Percentiles rank a stretch among this genome's conserved stretches.
These are phyloP conservation scores for Tylochromis polylepis DNA, from an alignment of 2,113 vertebrate genomes.

Conservation along the genomic window DNA sequence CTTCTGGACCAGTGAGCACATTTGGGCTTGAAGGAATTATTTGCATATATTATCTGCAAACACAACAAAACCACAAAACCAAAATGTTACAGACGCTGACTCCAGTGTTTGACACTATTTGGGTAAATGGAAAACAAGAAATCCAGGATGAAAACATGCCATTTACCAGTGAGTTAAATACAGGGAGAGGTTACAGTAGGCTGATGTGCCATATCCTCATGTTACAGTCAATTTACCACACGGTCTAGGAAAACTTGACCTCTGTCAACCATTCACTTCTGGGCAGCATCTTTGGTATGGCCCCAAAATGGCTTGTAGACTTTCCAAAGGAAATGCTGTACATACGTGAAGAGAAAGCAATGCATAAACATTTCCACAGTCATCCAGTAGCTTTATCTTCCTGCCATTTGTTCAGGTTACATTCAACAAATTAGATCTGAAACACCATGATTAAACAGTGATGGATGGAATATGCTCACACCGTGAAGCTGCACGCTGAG, in stretches of 20 bases:
- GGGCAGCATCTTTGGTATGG: not conserved
- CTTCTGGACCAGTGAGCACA: not conserved
- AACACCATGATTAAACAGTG: not conserved
- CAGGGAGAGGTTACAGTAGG: conserved; percentile 7
- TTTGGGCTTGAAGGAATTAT: conserved; percentile 8
- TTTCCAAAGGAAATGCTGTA: not conserved
- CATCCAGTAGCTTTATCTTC: not conserved
- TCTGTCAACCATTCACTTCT: conserved; percentile 4
- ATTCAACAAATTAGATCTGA: not conserved
- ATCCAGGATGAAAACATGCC: conserved; percentile 18
- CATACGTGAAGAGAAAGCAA: not conserved
- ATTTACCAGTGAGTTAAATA: conserved; percentile 32
- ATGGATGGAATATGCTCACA: not conserved
- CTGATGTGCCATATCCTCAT: conserved; percentile 24
- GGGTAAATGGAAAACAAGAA: not conserved
- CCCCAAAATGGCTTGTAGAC: not conserved
- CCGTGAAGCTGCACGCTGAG: not conserved
- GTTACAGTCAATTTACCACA: conserved; percentile 38
- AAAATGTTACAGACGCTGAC: conserved; percentile 38
- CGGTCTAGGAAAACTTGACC: not conserved
- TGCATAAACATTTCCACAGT: not conserved
- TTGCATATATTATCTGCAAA: conserved; percentile 33
- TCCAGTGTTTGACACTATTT: conserved; percentile 4
- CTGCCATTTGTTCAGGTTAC: not conserved
- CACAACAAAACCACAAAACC: conserved; percentile 3